Base-by-base conservation (phyloP, 30 jellyfish, hydroid and myxozoan species). In the Pelagia noctiluca region DNA sequence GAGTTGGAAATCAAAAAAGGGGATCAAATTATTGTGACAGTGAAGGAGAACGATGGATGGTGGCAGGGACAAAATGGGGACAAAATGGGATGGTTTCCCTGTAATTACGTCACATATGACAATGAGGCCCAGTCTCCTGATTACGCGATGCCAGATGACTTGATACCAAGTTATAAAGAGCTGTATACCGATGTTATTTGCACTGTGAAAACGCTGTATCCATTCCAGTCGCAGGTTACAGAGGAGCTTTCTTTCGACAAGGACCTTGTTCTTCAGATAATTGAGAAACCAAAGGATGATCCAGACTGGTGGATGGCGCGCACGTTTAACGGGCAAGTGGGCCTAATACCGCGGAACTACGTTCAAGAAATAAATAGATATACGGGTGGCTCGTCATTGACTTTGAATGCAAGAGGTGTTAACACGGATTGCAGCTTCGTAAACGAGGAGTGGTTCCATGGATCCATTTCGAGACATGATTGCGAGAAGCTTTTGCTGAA, bases 271-370 rank as follows among this genome's bases (percentile, higher is more conserved):
- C 89, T 92, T 10, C 96, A 87, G 23, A 82, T 92, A 10, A 82
- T 92, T 28, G 97, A 92, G 34, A 87, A 92, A 64, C 98, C 98
- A 24, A 92, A 80, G 89, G 96, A 92, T 75, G 98, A 92, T 37
- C 98, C 98, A 2, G 98, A 92, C 54, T 92, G 98, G 98, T 92
- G 98, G 98, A 89, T 73, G 60, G 98, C 98, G 12, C 71, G 98
- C 66, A 92, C 93, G 68, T 69, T 96, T 60, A 86, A 87, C 35
- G 98, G 98, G 12, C 94, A 92, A 82, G 70, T 81, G 28, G 98
- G 98, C 19, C 91, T 92, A 36, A 96, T 92, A 24, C 98, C 98
- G 35, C 76, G 97, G 67, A 92, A 92, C 87, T 92, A 92, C 85
- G 98, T 92, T 49, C 84, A 74, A 69, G 98, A 92, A 57, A 92